Percentiles rank a stretch among this genome's conserved stretches.
Evolutionary conservation across 2,113 vertebrate species (phyloP).

Genomic region (Pseudolaguvia tuberculata): DNA sequence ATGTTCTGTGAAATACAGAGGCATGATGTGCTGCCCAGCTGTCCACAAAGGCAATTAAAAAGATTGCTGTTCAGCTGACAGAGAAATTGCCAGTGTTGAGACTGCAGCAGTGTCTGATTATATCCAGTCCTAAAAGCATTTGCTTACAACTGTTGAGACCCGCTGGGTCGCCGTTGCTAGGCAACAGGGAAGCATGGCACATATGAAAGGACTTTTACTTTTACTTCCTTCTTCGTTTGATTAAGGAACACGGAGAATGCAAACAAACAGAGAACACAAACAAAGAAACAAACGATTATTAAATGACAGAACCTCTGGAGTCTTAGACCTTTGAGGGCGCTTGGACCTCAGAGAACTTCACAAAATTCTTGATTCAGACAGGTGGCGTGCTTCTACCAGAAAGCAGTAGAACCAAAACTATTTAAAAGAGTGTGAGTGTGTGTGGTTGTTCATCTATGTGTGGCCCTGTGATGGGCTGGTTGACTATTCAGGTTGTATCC

Average conservation of each 20-base stretch:
- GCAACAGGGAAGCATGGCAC: constrained; percentile 47
- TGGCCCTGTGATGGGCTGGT: too few species aligned
- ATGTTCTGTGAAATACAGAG: not conserved
- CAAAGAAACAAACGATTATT: not conserved
- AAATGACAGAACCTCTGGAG: not conserved
- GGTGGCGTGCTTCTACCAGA: not conserved
- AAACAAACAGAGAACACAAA: constrained; percentile 15
- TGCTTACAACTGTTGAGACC: constrained; percentile 33
- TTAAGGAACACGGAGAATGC: not conserved
- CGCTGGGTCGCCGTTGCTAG: constrained; percentile 42
- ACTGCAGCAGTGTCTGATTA: constrained; percentile 30
- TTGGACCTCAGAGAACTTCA: not conserved
- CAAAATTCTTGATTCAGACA: not conserved
- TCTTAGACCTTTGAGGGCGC: not conserved
- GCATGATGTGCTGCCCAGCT: constrained; percentile 4
- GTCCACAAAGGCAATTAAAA: constrained; percentile 31
- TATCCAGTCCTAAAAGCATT: constrained; percentile 37
- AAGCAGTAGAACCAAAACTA: too few species aligned
- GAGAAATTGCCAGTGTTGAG: constrained; percentile 18
- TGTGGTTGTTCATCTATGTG: too few species aligned
- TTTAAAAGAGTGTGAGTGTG: too few species aligned
- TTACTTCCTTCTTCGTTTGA: constrained; percentile 38
- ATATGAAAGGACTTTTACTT: constrained; percentile 33
- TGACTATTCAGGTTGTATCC: too few species aligned
- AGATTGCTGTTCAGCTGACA: constrained; percentile 13